phyloP scores from a whole-genome alignment of 2,888 invertebrate genomes.

The Andrena minutula region DNA sequence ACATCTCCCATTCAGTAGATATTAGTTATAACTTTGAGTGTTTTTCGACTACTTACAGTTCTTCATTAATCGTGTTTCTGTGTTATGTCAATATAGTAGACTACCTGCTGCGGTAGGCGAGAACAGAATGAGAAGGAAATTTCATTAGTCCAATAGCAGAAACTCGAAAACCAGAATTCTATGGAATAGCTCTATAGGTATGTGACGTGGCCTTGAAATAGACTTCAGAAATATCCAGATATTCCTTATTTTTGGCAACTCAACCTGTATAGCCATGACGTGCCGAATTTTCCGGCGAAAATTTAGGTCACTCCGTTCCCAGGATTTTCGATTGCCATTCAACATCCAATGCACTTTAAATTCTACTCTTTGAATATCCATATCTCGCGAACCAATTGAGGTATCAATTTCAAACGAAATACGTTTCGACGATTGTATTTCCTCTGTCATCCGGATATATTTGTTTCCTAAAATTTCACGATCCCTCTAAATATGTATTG shows the following conservation, averaged over 20 bases:
- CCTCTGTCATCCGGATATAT: background rate
- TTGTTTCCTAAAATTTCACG: background rate
- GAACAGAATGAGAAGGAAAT: background rate
- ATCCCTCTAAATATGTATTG: background rate
- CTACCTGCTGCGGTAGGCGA: too few species aligned
- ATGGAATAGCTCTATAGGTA: background rate
- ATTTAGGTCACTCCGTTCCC: background rate
- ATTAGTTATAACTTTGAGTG: too few species aligned
- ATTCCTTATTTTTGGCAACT: background rate
- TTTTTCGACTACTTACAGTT: too few species aligned
- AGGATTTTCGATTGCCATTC: background rate
- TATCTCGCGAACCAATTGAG: background rate
- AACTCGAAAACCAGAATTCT: background rate
- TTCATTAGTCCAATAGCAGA: background rate
- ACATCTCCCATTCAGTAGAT: too few species aligned
- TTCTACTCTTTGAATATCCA: background rate
- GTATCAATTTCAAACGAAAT: background rate
- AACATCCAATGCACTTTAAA: constrained; percentile 1
- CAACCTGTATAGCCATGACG: background rate
- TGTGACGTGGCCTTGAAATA: background rate
- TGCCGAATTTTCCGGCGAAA: background rate
- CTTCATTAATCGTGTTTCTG: too few species aligned
- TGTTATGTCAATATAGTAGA: too few species aligned
- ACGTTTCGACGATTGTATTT: background rate
- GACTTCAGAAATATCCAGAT: background rate